Conservation (phyloP, 2,888 invertebrate species). For the Hetaerina titia region DNA sequence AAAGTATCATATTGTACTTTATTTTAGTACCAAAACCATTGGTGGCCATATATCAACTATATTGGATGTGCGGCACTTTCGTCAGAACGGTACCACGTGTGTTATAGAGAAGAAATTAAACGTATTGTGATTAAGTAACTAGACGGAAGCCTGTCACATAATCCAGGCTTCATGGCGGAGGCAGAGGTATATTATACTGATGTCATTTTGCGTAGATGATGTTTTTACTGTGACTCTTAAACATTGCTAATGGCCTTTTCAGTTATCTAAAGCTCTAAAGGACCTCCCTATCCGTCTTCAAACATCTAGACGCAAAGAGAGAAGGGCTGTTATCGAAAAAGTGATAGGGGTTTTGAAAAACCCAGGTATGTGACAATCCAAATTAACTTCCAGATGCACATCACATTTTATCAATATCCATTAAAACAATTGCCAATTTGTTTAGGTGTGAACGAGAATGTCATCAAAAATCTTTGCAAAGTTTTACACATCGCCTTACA, state of each 20-base stretch:
- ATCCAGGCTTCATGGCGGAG: conserved; percentile 81
- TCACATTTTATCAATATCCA: not conserved
- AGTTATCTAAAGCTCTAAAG: conserved; percentile 85
- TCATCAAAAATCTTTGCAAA: conserved; percentile 88
- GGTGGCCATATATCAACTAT: not conserved
- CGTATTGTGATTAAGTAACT: not conserved
- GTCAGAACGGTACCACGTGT: conserved; percentile 57
- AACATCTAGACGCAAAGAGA: conserved; percentile 85
- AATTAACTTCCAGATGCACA: not conserved
- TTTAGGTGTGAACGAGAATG: conserved; percentile 87
- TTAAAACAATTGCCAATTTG: conserved; percentile 70
- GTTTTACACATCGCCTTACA: conserved; percentile 87
- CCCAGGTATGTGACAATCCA: conserved; percentile 80
- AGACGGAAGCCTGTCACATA: not conserved
- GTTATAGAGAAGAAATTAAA: not conserved
- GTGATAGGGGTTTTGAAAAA: conserved; percentile 85
- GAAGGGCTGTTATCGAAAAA: conserved; percentile 84
- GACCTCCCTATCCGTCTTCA: conserved; percentile 87
- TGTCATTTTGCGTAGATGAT: not conserved
- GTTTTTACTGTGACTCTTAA: conserved; percentile 68
- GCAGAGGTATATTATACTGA: conserved; percentile 80
- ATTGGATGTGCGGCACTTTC: conserved; percentile 30
- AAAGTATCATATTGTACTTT: too few relatives aligned
- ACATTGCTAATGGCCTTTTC: conserved; percentile 73
- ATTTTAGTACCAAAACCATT: not conserved